A percentile compares a stretch with the other conserved stretches of the same genome.
Conservation (phyloP, 2,113 vertebrate genomes). For the Tamias sibiricus region DNA sequence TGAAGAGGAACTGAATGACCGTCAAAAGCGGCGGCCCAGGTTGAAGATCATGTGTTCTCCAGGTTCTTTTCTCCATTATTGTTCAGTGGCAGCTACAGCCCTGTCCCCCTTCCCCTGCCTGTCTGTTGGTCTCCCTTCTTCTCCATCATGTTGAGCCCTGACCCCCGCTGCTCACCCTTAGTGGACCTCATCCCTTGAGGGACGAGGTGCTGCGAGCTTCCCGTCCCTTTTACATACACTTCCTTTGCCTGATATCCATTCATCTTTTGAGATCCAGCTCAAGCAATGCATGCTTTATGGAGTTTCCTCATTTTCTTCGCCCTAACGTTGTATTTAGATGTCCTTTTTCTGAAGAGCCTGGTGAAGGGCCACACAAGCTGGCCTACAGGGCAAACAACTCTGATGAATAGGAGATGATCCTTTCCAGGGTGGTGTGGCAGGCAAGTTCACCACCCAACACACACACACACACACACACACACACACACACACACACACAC, state of each 20-base stretch:
- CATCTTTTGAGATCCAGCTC: neutral
- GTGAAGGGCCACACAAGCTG: no score
- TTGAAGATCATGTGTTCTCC: neutral
- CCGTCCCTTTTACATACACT: rapidly evolving
- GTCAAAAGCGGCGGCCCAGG: neutral
- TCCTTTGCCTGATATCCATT: neutral
- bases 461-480: neutral
- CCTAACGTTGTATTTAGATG: neutral
- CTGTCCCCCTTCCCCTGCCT: neutral
- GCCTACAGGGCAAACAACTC: neutral
- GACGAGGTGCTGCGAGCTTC: neutral
- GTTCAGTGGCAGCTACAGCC: neutral
- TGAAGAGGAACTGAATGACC: neutral
- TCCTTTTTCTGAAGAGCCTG: neutral
- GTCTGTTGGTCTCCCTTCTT: rapidly evolving
- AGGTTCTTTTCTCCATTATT: neutral
- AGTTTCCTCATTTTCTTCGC: no score
- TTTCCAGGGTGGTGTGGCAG: neutral
- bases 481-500: neutral
- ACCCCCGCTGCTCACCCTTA: no score
- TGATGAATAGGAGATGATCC: neutral
- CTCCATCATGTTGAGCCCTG: neutral
- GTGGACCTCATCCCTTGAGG: neutral
- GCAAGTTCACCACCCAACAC: neutral
- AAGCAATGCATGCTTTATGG: neutral